Evolutionary conservation across 2,888 invertebrate species (phyloP).

Genomic region (Galerucella pusilla): DNA sequence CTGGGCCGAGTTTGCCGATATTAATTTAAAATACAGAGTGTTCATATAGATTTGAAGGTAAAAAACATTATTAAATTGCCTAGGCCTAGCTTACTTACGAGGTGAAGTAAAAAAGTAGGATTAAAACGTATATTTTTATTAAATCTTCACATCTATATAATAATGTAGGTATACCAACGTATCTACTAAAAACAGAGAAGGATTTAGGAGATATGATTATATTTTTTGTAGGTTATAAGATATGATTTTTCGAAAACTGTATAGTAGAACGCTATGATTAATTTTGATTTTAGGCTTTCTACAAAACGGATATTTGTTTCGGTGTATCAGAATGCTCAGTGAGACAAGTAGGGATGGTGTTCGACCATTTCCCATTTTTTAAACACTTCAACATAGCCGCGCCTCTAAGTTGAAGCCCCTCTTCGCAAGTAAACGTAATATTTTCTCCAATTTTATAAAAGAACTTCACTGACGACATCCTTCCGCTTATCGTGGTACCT

Average conservation of each 20-base stretch:
- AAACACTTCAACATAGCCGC: conserved; percentile 83
- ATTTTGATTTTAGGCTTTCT: neutral
- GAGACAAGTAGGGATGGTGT: conserved; percentile 82
- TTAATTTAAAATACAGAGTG: too few species aligned
- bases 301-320: conserved; percentile 40
- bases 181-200: too few species aligned
- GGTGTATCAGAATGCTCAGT: conserved; percentile 37
- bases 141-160: neutral
- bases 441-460: conserved; percentile 89
- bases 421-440: conserved; percentile 85
- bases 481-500: conserved; percentile 85
- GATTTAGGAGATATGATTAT: neutral
- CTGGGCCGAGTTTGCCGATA: too few species aligned
- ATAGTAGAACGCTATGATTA: neutral
- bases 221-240: neutral
- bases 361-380: conserved; percentile 88
- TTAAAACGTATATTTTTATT: neutral
- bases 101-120: neutral
- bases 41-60: too few species aligned
- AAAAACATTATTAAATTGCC: too few species aligned
- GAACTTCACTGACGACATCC: conserved; percentile 88
- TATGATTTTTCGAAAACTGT: too few species aligned
- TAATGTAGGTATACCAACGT: neutral
- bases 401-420: conserved; percentile 79
- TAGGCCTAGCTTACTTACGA: too few species aligned